Percentiles rank a stretch among this genome's conserved stretches.
These are phyloP conservation scores for Aphaenogaster floridana DNA, from an alignment of 1,140 invertebrate species.

Conservation along the genomic window DNA sequence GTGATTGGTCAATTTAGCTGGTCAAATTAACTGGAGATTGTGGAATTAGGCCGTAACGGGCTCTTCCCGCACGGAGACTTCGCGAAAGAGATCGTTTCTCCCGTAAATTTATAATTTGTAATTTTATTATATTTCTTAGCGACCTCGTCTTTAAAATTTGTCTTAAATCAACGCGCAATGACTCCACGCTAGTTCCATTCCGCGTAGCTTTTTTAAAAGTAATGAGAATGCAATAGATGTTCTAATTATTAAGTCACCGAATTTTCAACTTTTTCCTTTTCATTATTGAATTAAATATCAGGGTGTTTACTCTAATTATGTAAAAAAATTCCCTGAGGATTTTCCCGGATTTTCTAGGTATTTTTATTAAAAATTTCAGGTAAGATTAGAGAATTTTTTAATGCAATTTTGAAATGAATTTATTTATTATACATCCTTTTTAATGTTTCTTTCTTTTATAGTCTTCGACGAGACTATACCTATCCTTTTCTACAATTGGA, in stretches of 20 bases:
- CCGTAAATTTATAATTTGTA: background rate
- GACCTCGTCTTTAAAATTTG: background rate
- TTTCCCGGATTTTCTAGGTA: too few relatives aligned
- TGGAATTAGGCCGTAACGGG: background rate
- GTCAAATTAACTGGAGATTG: too few relatives aligned
- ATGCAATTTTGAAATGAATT: too few relatives aligned
- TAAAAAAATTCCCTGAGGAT: too few relatives aligned
- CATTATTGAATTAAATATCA: background rate
- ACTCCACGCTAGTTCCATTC: background rate
- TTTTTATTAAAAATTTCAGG: too few relatives aligned
- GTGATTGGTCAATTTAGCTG: too few relatives aligned
- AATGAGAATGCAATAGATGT: background rate
- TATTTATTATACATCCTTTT: too few relatives aligned
- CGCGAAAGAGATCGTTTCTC: background rate
- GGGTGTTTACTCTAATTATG: too few relatives aligned
- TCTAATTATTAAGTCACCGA: background rate
- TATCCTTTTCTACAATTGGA: too few relatives aligned
- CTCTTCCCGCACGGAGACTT: background rate
- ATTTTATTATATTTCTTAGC: background rate
- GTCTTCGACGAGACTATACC: too few relatives aligned
- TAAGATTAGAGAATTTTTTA: too few relatives aligned
- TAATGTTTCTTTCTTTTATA: too few relatives aligned
- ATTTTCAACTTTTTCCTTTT: background rate
- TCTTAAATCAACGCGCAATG: background rate
- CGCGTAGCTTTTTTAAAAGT: background rate